These are phyloP conservation scores for Oeneis ivallda DNA, from an alignment of 2,888 invertebrate species.

Conservation along the genomic window DNA sequence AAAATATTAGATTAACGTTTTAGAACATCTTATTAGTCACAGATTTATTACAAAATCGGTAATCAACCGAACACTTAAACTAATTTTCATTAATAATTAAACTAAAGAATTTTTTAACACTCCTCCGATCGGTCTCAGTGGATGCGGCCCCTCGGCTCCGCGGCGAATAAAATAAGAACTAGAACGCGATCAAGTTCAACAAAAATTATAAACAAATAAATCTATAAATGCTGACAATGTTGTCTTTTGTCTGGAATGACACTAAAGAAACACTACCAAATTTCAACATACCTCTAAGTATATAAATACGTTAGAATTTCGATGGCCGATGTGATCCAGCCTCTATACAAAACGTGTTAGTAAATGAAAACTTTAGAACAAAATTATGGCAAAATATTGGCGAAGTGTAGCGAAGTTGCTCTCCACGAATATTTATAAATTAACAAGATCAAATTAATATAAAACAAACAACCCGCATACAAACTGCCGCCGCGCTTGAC, in stretches of 20 bases:
- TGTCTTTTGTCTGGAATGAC: conserved; percentile 82
- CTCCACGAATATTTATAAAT: conserved; percentile 64
- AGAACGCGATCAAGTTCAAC: conserved; percentile 42
- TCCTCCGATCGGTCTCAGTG: conserved; percentile 55
- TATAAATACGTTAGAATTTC: conserved; percentile 67
- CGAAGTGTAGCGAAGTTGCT: conserved; percentile 64
- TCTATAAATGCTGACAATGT: conserved; percentile 80
- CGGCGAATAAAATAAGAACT: conserved; percentile 50
- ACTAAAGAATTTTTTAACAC: conserved; percentile 61
- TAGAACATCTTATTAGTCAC: conserved; percentile 63
- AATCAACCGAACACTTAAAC: conserved; percentile 57
- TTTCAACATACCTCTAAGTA: conserved; percentile 48
- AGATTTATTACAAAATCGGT: conserved; percentile 56
- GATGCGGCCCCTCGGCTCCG: conserved; percentile 55
- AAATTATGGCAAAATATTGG: conserved; percentile 79
- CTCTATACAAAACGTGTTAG: conserved; percentile 61
- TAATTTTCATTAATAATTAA: conserved; percentile 60
- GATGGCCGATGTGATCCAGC: conserved; percentile 60
- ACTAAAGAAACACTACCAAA: conserved; percentile 57
- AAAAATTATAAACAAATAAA: conserved; percentile 57
- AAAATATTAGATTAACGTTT: conserved; percentile 52
- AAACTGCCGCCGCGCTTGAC: conserved; percentile 40
- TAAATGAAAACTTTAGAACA: conserved; percentile 58
- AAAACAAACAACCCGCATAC: conserved; percentile 47
- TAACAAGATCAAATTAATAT: conserved; percentile 61